Evolutionary conservation across 92 coral and sea anemone species (phyloP), one percentile per base, ranked within the genome.

Genomic region (Blastomussa wellsi): DNA sequence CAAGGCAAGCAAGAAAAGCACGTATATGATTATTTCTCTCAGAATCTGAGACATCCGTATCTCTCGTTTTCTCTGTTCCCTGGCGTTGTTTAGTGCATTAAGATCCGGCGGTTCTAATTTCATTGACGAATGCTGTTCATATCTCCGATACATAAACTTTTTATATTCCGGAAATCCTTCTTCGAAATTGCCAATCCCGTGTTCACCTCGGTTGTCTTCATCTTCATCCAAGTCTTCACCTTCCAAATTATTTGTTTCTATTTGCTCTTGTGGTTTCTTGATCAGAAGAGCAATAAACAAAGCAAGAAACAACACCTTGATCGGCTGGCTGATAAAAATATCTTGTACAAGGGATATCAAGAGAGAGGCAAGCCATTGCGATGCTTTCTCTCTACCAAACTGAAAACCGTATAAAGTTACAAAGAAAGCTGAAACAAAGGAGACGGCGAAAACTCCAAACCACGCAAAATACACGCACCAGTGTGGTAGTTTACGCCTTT

Each of bases 311-410:
- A 94, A 51, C 26, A 94, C 95, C 76, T 90, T 89, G 9, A 94
- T 86, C 38, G 93, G 95, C 69, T 97, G 96, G 33, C 88, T 78
- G 51, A 97, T 74, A 37, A 97, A 71, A 16, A 93, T 74, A 74
- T 97, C 99, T 42, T 90, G 88, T 36, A 91, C 26, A 29, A 91
- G 48, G 51, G 98, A 92, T 42, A 94, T 79, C 24, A 93, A 3
- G 2, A 94, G 85, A 7, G 99, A 93, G 7, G 93, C 72, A 8
- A 97, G 86, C 99, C 98, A 97, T 22, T 92, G 95, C 2, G 93
- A 38, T 36, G 94, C 88, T 36, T 91, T 88, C 51, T 95, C 94
- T 53, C 88, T 84, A 6, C 92, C 93, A 76, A 93, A 97, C 55
- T 91, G 85, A 59, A 92, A 88, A 19, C 99, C 98, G 67, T 92